A percentile compares a stretch with the other conserved stretches of the same genome.
phyloP scores from a whole-genome alignment of 2,888 invertebrate species.

The Cerceris ruficornis region DNA sequence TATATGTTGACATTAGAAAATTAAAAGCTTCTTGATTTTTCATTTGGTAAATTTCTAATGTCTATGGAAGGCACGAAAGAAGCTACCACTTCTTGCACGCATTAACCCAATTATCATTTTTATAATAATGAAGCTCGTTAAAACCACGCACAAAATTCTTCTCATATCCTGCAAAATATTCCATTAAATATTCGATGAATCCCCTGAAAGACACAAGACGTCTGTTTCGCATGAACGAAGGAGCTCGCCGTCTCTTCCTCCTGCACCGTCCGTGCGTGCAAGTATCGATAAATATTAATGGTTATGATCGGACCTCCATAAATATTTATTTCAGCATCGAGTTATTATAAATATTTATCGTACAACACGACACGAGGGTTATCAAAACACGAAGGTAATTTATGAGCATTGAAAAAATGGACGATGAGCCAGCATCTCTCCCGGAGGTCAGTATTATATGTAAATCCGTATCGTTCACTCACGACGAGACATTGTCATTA shows the following conservation, averaged over 20 bases:
- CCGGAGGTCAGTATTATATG: slow-evolving; percentile 22
- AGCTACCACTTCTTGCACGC: too few relatives aligned
- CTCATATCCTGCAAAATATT: too few relatives aligned
- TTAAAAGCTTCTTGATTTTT: too few relatives aligned
- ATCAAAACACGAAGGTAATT: slow-evolving; percentile 50
- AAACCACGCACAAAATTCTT: too few relatives aligned
- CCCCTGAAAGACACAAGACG: too few relatives aligned
- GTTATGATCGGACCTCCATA: slow-evolving; percentile 42
- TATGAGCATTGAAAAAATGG: slow-evolving; percentile 42
- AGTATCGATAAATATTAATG: slow-evolving; percentile 49
- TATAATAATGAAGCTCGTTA: too few relatives aligned
- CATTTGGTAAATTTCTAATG: too few relatives aligned
- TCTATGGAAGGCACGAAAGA: too few relatives aligned
- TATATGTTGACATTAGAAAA: too few relatives aligned
- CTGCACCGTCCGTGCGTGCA: background rate
- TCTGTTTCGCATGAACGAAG: background rate
- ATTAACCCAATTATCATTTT: too few relatives aligned
- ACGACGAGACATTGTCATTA: background rate
- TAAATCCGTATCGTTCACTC: slow-evolving; percentile 37
- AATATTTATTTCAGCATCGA: slow-evolving; percentile 51
- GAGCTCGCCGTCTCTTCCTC: background rate
- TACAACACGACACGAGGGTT: slow-evolving; percentile 31
- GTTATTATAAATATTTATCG: slow-evolving; percentile 59
- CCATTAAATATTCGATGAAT: too few relatives aligned
- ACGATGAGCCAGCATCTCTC: slow-evolving; percentile 25